Conservation (phyloP, 2,888 invertebrate genomes). For the Protonemura montana region DNA sequence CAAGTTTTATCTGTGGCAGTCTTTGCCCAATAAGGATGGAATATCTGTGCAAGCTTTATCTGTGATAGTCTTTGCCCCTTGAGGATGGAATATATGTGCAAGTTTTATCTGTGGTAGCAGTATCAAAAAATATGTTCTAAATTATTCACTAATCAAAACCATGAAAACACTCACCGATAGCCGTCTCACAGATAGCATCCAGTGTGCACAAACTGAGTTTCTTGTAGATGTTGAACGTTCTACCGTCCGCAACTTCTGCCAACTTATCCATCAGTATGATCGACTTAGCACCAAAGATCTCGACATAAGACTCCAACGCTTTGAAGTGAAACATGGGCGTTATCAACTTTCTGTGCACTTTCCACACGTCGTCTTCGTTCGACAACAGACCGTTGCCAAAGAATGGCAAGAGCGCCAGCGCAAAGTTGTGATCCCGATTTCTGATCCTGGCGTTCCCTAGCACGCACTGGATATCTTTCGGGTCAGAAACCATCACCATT, state of each 20-base stretch:
- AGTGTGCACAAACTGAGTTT: background rate
- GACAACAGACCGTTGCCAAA: conserved; percentile 31
- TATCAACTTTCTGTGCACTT: conserved; percentile 22
- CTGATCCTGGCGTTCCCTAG: conserved; percentile 21
- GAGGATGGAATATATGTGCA: too few relatives aligned
- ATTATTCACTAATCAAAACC: background rate
- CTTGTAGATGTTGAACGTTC: background rate
- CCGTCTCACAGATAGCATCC: conserved; percentile 33
- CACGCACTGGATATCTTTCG: conserved; percentile 19
- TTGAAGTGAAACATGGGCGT: conserved; percentile 38
- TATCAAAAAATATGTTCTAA: too few relatives aligned
- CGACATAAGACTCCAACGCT: conserved; percentile 21
- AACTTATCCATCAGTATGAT: conserved; percentile 13
- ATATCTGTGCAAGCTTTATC: too few relatives aligned
- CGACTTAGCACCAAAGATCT: conserved; percentile 21
- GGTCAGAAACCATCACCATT: background rate
- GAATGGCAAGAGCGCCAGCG: conserved; percentile 21
- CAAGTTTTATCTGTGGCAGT: too few relatives aligned
- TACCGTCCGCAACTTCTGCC: background rate
- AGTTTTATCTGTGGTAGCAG: too few relatives aligned
- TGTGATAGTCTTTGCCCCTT: too few relatives aligned
- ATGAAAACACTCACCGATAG: conserved; percentile 22
- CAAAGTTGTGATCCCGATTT: conserved; percentile 20
- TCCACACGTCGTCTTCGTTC: conserved; percentile 29
- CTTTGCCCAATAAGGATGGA: too few relatives aligned